phyloP scores from a whole-genome alignment of 2,113 vertebrate genomes.

The Dipodomys merriami region DNA sequence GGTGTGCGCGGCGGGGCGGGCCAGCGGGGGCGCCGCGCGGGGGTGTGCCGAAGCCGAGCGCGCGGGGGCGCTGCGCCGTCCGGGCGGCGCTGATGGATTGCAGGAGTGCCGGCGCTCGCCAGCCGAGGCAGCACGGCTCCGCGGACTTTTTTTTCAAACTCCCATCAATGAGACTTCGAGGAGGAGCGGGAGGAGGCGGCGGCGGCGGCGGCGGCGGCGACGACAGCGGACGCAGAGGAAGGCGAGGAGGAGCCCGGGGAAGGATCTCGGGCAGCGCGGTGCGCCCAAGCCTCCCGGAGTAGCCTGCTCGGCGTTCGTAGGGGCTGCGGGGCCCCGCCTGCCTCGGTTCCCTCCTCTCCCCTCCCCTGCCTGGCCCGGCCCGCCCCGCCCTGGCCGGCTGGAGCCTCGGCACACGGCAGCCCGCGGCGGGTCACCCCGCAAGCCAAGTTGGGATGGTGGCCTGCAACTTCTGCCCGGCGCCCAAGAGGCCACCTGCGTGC shows the following conservation, averaged over 20 bases:
- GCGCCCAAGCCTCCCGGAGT: conserved; percentile 18
- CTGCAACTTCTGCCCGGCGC: conserved; percentile 58
- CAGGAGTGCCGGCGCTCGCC: conserved; percentile 69
- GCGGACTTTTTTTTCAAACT: conserved; percentile 80
- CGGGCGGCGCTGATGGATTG: conserved; percentile 47
- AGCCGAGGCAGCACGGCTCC: conserved; percentile 75
- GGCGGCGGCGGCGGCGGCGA: conserved; percentile 48
- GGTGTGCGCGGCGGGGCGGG: conserved; percentile 1
- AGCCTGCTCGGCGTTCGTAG: not conserved
- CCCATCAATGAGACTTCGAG: conserved; percentile 79
- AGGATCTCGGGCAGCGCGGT: conserved; percentile 26
- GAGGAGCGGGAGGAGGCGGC: conserved; percentile 66
- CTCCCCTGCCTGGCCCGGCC: not conserved
- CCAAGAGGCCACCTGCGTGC: conserved; percentile 79
- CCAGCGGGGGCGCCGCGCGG: not conserved
- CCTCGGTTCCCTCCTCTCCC: not conserved
- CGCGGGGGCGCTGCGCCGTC: conserved; percentile 76
- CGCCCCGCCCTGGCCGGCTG: not conserved
- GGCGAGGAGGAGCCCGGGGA: conserved; percentile 2
- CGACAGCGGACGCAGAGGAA: conserved; percentile 40
- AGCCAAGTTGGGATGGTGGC: conserved; percentile 76
- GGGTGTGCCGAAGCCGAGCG: conserved; percentile 50
- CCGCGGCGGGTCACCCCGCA: conserved; percentile 27
- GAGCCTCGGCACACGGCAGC: conserved; percentile 42
- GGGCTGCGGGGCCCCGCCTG: not conserved